Evolutionary conservation across 2,113 vertebrate genomes (phyloP).

Genomic region (Apeltes quadracus): DNA sequence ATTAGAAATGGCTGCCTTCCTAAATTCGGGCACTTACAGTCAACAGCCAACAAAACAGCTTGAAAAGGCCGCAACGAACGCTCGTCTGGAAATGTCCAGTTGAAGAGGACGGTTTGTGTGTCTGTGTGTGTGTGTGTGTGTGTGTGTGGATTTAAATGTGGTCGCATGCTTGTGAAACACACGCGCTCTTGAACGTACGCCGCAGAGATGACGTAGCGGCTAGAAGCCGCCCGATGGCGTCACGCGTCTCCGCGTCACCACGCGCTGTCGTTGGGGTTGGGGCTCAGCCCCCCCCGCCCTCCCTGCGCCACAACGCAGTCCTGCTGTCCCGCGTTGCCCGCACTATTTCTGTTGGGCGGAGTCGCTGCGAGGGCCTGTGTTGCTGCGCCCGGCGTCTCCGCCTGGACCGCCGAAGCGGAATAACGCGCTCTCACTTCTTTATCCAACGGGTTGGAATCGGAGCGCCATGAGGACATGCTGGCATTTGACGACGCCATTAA

Average conservation of each 20-base stretch:
- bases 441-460: slow-evolving; percentile 83
- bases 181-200: background rate
- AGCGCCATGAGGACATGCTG: slow-evolving; percentile 84
- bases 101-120: slow-evolving; percentile 6
- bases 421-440: slow-evolving; percentile 76
- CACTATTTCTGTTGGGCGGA: slow-evolving; percentile 31
- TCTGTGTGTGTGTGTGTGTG: background rate
- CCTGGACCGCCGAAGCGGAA: slow-evolving; percentile 75
- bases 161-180: slow-evolving; percentile 17
- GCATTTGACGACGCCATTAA: slow-evolving; percentile 86
- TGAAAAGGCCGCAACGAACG: slow-evolving; percentile 65
- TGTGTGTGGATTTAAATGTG: slow-evolving; percentile 15
- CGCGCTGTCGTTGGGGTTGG: too few species aligned
- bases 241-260: too few species aligned
- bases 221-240: slow-evolving; percentile 57
- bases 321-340: too few species aligned
- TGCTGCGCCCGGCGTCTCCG: slow-evolving; percentile 72
- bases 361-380: slow-evolving; percentile 66
- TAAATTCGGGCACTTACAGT: slow-evolving; percentile 81
- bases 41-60: slow-evolving; percentile 81
- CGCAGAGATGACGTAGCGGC: slow-evolving; percentile 50
- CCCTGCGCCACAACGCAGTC: too few species aligned
- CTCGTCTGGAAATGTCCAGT: slow-evolving; percentile 59
- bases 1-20: slow-evolving; percentile 83
- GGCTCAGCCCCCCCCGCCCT: too few species aligned